These are phyloP conservation scores for Hemaris fuciformis DNA, from an alignment of 2,888 invertebrate genomes.

Conservation along the genomic window DNA sequence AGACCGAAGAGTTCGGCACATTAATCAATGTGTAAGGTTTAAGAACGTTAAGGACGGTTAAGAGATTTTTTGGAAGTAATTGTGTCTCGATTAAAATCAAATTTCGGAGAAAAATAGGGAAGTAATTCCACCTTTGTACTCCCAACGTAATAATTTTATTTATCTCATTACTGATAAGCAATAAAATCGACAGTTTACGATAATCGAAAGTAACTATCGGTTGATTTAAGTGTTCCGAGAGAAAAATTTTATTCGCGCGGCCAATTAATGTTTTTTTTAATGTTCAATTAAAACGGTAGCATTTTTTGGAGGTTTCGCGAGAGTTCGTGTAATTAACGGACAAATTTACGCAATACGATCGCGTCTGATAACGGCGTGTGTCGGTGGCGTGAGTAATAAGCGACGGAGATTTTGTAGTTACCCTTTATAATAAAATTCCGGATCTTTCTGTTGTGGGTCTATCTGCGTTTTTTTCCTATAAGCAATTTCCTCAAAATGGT, in stretches of 20 bases:
- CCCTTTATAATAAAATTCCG: neutral
- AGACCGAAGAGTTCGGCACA: too few relatives aligned
- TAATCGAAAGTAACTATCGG: slow-evolving; percentile 44
- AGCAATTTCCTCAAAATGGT: too few relatives aligned
- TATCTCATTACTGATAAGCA: slow-evolving; percentile 9
- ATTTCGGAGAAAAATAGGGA: neutral
- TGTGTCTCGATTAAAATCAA: neutral
- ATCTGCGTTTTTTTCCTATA: too few relatives aligned
- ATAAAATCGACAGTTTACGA: slow-evolving; percentile 55
- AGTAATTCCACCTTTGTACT: neutral
- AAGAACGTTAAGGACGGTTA: too few relatives aligned
- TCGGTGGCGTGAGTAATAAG: slow-evolving; percentile 10
- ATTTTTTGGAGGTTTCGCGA: slow-evolving; percentile 52
- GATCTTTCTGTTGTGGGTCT: neutral
- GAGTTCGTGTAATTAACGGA: slow-evolving; percentile 53
- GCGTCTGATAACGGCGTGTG: slow-evolving; percentile 45
- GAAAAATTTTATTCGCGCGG: slow-evolving; percentile 34
- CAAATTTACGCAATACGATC: slow-evolving; percentile 69
- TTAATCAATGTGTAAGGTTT: too few relatives aligned
- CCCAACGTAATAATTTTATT: neutral
- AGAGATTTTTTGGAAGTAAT: neutral
- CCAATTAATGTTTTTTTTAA: slow-evolving; percentile 51
- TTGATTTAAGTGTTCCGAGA: slow-evolving; percentile 51
- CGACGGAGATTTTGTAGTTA: neutral
- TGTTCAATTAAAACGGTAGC: slow-evolving; percentile 68